These are phyloP conservation scores for Vimba vimba DNA, from an alignment of 2,113 vertebrate genomes.

Conservation along the genomic window DNA sequence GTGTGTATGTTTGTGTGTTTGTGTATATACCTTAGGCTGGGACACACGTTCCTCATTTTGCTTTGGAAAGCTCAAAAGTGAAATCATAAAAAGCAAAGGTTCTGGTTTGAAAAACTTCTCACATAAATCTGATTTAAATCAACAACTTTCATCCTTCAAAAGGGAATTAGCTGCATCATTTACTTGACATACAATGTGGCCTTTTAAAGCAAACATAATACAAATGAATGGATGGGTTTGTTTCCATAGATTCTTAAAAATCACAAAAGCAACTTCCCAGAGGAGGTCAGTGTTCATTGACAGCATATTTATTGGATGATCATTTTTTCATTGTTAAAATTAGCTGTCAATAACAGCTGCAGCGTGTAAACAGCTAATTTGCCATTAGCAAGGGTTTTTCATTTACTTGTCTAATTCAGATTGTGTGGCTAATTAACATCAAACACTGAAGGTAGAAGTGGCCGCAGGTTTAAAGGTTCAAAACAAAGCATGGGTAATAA, in stretches of 20 bases:
- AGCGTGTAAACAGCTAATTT: conserved; percentile 36
- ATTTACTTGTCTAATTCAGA: conserved; percentile 34
- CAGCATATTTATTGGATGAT: conserved; percentile 12
- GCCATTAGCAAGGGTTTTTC: conserved; percentile 18
- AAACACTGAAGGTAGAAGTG: conserved; percentile 11
- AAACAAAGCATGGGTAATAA: conserved; percentile 41
- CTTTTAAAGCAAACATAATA: neutral
- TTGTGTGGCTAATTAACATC: conserved; percentile 33
- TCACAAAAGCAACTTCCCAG: neutral
- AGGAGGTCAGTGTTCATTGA: conserved; percentile 7
- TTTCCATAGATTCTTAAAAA: conserved; percentile 3
- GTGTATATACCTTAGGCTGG: conserved; percentile 21
- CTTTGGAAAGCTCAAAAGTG: neutral
- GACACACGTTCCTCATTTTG: neutral
- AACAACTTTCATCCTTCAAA: neutral
- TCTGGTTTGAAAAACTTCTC: neutral
- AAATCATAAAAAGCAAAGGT: conserved; percentile 1
- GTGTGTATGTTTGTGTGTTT: conserved; percentile 34
- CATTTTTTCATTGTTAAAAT: conserved; percentile 21
- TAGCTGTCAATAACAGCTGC: conserved; percentile 31
- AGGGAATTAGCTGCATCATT: neutral
- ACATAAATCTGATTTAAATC: neutral
- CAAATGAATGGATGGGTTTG: neutral
- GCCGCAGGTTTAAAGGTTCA: conserved; percentile 31
- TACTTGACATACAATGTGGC: neutral